Conservation (phyloP, 2,113 vertebrate species). For the Pantherophis guttatus region DNA sequence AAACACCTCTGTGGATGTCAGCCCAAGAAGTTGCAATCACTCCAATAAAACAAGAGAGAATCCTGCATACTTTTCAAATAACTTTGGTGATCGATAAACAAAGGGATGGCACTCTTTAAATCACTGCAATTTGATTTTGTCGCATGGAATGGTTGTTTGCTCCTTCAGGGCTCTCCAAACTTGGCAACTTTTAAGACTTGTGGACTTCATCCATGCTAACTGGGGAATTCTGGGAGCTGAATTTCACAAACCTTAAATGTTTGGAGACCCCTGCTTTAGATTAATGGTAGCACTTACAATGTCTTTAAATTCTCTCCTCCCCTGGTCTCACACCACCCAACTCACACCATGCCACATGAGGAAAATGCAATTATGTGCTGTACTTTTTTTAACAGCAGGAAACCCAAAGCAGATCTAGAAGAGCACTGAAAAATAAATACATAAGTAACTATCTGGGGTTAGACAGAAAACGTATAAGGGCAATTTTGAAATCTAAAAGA, state of each 20-base stretch:
- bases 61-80: not conserved
- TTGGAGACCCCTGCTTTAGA: slow-evolving; percentile 40
- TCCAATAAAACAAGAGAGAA: not conserved
- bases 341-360: slow-evolving; percentile 21
- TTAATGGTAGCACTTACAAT: slow-evolving; percentile 67
- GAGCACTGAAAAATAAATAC: slow-evolving; percentile 27
- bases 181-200: not conserved
- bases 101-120: not conserved
- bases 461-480: slow-evolving; percentile 52
- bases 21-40: not conserved
- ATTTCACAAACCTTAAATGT: no score
- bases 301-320: slow-evolving; percentile 25
- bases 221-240: no score
- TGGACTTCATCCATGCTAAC: not conserved
- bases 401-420: slow-evolving; percentile 11
- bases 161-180: not conserved
- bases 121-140: slow-evolving; percentile 53
- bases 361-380: not conserved
- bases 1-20: not conserved
- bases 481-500: slow-evolving; percentile 57
- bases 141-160: slow-evolving; percentile 11
- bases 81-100: not conserved
- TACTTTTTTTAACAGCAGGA: slow-evolving; percentile 16
- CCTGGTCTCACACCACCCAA: slow-evolving; percentile 48
- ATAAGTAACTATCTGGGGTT: slow-evolving; percentile 26